These are phyloP conservation scores for Leptobrachium ailaonicum DNA, from an alignment of 2,113 vertebrate genomes.

Conservation along the genomic window DNA sequence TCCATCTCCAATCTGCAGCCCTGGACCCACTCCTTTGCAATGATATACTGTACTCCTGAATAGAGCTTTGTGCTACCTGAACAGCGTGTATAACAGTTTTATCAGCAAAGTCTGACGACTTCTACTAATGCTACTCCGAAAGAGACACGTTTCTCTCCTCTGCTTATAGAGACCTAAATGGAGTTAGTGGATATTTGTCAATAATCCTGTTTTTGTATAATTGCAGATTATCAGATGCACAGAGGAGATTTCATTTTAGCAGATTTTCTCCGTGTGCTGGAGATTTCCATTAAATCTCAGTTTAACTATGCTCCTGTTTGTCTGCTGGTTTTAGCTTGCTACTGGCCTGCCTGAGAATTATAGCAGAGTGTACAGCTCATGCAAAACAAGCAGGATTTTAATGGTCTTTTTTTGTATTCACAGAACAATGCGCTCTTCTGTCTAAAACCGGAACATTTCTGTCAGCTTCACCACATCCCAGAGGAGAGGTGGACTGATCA, in stretches of 20 bases:
- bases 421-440: constrained; percentile 36
- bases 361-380: neutral
- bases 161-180: neutral
- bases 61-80: too few relatives aligned
- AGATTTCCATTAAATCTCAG: neutral
- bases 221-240: neutral
- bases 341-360: neutral
- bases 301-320: neutral
- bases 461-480: constrained; percentile 1
- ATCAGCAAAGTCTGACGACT: too few relatives aligned
- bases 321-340: neutral
- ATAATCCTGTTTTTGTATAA: constrained; percentile 9
- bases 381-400: constrained; percentile 7
- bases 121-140: too few relatives aligned
- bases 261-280: constrained; percentile 7
- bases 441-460: constrained; percentile 14
- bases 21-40: too few relatives aligned
- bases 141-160: too few relatives aligned
- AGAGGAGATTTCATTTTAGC: constrained; percentile 1
- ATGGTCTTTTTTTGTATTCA: constrained; percentile 18
- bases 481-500: constrained; percentile 10
- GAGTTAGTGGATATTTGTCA: neutral
- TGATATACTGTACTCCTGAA: too few relatives aligned
- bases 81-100: too few relatives aligned
- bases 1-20: too few relatives aligned